Evolutionary conservation across 2,113 vertebrate species (phyloP).

Genomic region (Pipa parva): DNA sequence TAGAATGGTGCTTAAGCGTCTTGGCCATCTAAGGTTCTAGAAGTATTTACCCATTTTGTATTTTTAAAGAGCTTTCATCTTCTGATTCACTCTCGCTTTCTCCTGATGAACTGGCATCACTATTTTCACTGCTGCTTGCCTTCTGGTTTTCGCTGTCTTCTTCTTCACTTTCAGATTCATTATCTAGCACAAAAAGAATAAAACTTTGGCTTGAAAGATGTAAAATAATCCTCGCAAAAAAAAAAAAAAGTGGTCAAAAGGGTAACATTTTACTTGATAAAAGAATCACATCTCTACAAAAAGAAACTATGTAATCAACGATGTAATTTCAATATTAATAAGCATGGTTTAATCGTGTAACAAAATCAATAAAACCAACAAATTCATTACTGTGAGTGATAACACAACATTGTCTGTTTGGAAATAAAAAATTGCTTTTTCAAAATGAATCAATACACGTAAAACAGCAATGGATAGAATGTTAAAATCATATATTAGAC

Average conservation of each 20-base stretch:
- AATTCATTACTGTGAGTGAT: conserved; percentile 11
- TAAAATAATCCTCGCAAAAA: not conserved
- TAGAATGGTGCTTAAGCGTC: no score
- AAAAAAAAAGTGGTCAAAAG: not conserved
- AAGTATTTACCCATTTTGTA: conserved; percentile 17
- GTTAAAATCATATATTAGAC: not conserved
- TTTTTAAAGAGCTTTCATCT: conserved; percentile 58
- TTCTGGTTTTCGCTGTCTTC: conserved; percentile 62
- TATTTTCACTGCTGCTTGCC: conserved; percentile 53
- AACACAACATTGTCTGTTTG: conserved; percentile 7
- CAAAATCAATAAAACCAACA: conserved; percentile 25
- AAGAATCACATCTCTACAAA: conserved; percentile 2
- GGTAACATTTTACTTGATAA: not conserved
- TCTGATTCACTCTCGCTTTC: conserved; percentile 65
- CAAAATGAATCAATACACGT: conserved; percentile 8
- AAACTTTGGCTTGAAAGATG: not conserved
- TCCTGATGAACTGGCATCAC: conserved; percentile 59
- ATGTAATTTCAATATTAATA: no score
- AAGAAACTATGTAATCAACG: no score
- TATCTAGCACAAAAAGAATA: conserved; percentile 52
- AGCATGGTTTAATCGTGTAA: not conserved
- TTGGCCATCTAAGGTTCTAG: no score
- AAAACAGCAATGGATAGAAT: not conserved
- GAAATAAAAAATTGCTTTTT: conserved; percentile 18
- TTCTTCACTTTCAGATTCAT: conserved; percentile 64